Evolutionary conservation across 2,797 vertebrate species (phyloP).

Genomic region (Gadopsis bispinosus): DNA sequence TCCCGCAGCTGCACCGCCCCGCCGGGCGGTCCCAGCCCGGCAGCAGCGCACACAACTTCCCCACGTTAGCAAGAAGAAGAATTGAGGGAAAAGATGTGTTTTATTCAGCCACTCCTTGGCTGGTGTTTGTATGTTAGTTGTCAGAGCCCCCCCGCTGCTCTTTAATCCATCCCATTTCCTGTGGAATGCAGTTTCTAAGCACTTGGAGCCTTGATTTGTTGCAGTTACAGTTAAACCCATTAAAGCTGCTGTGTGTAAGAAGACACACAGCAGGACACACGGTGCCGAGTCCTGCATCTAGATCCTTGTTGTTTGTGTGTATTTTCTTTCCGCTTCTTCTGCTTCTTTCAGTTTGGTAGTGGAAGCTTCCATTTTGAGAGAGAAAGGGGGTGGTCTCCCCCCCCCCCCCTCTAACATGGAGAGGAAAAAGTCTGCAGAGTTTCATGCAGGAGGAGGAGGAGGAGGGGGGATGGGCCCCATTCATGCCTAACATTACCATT

Average conservation of each 20-base stretch:
- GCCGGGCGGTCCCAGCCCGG: slow-evolving; percentile 55
- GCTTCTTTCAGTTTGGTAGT: slow-evolving; percentile 87
- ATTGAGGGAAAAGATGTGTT: slow-evolving; percentile 11
- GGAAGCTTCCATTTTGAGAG: slow-evolving; percentile 99
- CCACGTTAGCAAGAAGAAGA: slow-evolving; percentile 13
- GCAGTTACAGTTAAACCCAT: slow-evolving; percentile 31
- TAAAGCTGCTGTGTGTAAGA: slow-evolving; percentile 29
- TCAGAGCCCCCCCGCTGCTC: slow-evolving; percentile 20
- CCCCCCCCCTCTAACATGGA: slow-evolving; percentile 86
- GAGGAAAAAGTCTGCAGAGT: slow-evolving; percentile 93
- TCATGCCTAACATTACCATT: slow-evolving; percentile 97
- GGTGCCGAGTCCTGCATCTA: neutral
- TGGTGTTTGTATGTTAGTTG: slow-evolving; percentile 13
- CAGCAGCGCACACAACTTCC: slow-evolving; percentile 59
- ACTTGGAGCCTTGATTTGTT: slow-evolving; percentile 60
- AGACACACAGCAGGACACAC: slow-evolving; percentile 3
- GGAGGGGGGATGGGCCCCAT: slow-evolving; percentile 90
- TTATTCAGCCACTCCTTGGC: neutral
- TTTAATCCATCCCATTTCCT: slow-evolving; percentile 76
- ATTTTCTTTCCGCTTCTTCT: slow-evolving; percentile 8
- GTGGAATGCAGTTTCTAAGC: slow-evolving; percentile 85
- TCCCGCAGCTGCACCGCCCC: slow-evolving; percentile 73
- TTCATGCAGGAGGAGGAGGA: slow-evolving; percentile 79
- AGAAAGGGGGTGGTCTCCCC: slow-evolving; percentile 87
- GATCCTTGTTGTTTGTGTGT: slow-evolving; percentile 61